Evolutionary conservation across 2,888 invertebrate species (phyloP), one percentile per base, ranked within the genome.

Genomic region (Oxystoma pomonae): DNA sequence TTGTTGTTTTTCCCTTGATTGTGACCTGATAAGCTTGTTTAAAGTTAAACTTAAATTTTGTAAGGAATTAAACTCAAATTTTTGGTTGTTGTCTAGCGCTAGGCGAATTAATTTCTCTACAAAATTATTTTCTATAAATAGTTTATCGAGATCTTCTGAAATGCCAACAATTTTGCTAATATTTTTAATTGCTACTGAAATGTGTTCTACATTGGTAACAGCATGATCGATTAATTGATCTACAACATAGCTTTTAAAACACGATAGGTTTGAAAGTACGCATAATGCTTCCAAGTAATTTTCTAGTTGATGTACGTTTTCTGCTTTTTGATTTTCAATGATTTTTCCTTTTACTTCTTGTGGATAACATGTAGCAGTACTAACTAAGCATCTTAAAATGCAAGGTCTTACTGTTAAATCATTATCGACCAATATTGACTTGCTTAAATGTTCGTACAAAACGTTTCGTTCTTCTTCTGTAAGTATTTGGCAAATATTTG

Each of bases 281-380:
- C 81, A 80, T 1, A 85, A 74, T 55, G 83, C 74, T 66, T 81
- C 81, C 50, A 85, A 74, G 66, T 74, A 75, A 58, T 67, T 64
- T 59, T 70, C 57, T 35, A 75, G 62, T 55, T 66, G 58, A 57
- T 68, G 57, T 67, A 68, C 62, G 55, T 69, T 66, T 17, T 71
- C 69, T 9, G 76, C 68, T 22, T 69, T 65, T 18, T 78, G 68
- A 59, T 82, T 82, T 1, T 82, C 81, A 75, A 80, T 80, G 1
- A 87, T 79, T 2, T 84, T 79, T 49, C 80, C 67, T 71, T 79
- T 83, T 77, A 88, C 70, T 83, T 86, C 79, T 75, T 73, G 79
- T 0, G 85, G 83, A 77, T 85, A 84, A 63, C 81, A 79, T 64
- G 77, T 76, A 0, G 85, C 83, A 61, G 86, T 83, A 35, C 78